These are phyloP conservation scores for Plagodis dolabraria DNA, from an alignment of 2,888 invertebrate genomes.

Conservation along the genomic window DNA sequence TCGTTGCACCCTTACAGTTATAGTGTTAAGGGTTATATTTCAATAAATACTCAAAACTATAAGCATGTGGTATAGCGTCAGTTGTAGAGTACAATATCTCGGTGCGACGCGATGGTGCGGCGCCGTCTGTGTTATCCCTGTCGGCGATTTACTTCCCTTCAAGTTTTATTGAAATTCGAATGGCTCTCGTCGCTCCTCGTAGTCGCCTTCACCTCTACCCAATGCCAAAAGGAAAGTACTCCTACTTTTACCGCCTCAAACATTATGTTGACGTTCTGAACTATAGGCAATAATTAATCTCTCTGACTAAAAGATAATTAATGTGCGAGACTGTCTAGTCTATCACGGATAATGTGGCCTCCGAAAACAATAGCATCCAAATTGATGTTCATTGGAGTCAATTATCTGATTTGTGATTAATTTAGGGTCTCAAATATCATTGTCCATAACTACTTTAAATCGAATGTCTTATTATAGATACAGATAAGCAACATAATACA, in stretches of 20 bases:
- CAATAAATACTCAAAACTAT: conserved; percentile 12
- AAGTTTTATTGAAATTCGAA: conserved; percentile 76
- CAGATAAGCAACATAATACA: no score
- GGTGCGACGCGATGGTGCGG: conserved; percentile 13
- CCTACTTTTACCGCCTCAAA: conserved; percentile 33
- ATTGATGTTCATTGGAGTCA: no score
- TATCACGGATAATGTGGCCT: no score
- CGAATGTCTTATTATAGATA: no score
- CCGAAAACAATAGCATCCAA: no score
- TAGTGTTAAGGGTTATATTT: conserved; percentile 5
- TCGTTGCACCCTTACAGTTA: not conserved
- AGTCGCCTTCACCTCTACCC: conserved; percentile 42
- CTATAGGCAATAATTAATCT: conserved; percentile 3
- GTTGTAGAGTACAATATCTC: conserved; percentile 60
- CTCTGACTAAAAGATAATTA: not conserved
- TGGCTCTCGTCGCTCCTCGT: conserved; percentile 49
- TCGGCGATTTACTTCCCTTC: conserved; percentile 69
- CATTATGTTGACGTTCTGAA: conserved; percentile 8
- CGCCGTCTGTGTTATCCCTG: conserved; percentile 42
- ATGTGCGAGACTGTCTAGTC: not conserved
- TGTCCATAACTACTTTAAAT: no score
- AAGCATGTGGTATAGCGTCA: conserved; percentile 46
- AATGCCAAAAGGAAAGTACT: conserved; percentile 50
- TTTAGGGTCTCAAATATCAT: no score
- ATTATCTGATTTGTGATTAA: no score